Percentiles rank a stretch among this genome's conserved stretches.
Evolutionary conservation across 1,140 invertebrate genomes (phyloP).

Genomic region (Musca vetustissima): DNA sequence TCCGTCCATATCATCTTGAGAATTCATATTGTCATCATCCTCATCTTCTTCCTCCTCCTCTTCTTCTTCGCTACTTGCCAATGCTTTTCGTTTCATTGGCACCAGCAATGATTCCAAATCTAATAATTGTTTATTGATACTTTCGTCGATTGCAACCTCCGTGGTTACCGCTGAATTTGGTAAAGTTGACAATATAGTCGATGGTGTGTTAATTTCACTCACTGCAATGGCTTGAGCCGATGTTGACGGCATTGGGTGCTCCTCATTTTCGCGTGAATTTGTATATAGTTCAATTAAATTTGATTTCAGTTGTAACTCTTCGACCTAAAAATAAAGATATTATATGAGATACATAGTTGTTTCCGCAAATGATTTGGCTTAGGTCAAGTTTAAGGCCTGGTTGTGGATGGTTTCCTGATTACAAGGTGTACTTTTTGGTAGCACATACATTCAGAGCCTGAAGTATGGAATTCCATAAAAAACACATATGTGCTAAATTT

Average conservation of each 20-base stretch:
- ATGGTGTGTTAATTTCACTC: neutral
- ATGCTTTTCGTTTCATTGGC: neutral
- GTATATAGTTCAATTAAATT: neutral
- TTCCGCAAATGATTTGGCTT: too few relatives aligned
- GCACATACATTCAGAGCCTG: too few relatives aligned
- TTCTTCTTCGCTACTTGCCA: neutral
- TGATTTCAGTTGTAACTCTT: conserved; percentile 3
- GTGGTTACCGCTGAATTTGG: neutral
- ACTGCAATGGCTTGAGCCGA: neutral
- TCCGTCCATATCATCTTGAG: neutral
- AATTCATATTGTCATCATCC: too few relatives aligned
- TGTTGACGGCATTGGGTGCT: neutral
- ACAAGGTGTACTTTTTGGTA: too few relatives aligned
- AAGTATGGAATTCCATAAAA: too few relatives aligned
- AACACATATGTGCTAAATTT: too few relatives aligned
- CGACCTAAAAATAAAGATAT: neutral
- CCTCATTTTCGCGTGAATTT: neutral
- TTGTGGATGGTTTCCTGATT: too few relatives aligned
- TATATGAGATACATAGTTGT: too few relatives aligned
- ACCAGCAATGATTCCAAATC: conserved; percentile 3
- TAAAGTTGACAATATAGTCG: neutral
- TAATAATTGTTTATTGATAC: conserved; percentile 9
- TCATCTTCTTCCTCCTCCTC: conserved; percentile 11
- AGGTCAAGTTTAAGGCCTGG: too few relatives aligned
- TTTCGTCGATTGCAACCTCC: neutral